Percentiles rank a stretch among this genome's conserved stretches.
Evolutionary conservation across 2,113 vertebrate genomes (phyloP).

Genomic region (Gyps fulvus): DNA sequence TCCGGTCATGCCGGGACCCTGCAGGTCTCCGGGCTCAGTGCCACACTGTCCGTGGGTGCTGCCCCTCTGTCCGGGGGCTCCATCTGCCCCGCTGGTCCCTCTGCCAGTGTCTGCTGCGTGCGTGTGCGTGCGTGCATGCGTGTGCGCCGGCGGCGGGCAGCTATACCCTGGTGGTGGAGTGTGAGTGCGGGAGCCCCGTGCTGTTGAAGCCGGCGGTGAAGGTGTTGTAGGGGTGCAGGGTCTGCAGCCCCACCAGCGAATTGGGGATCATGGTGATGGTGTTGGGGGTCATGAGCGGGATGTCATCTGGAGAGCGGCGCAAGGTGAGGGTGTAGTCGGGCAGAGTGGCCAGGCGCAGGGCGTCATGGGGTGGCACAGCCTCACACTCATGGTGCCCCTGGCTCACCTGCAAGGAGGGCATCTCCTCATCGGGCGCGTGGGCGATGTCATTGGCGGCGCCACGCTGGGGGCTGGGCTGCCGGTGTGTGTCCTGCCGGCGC

Average conservation of each 20-base stretch:
- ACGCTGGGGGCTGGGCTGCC: constrained; percentile 90
- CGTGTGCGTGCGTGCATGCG: constrained; percentile 51
- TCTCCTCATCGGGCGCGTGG: constrained; percentile 90
- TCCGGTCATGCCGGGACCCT: not conserved
- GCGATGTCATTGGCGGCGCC: constrained; percentile 84
- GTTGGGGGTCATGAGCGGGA: constrained; percentile 97
- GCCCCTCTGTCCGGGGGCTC: not conserved
- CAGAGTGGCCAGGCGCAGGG: constrained; percentile 86
- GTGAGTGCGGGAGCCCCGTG: constrained; percentile 96
- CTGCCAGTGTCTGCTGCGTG: constrained; percentile 54
- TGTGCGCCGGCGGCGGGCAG: constrained; percentile 59
- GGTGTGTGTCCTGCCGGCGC: constrained; percentile 89
- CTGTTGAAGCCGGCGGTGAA: constrained; percentile 97
- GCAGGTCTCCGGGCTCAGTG: not conserved
- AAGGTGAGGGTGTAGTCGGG: constrained; percentile 97
- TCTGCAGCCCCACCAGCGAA: constrained; percentile 96
- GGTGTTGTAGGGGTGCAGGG: constrained; percentile 97
- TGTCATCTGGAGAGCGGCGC: constrained; percentile 95
- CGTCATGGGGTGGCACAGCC: constrained; percentile 83
- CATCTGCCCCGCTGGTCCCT: not conserved
- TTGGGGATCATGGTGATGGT: constrained; percentile 99
- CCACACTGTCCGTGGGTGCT: not conserved
- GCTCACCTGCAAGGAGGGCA: constrained; percentile 94
- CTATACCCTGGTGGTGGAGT: constrained; percentile 99
- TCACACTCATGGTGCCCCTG: constrained; percentile 94